Evolutionary conservation across 1,140 invertebrate genomes (phyloP).

Genomic region (Ruditapes philippinarum): DNA sequence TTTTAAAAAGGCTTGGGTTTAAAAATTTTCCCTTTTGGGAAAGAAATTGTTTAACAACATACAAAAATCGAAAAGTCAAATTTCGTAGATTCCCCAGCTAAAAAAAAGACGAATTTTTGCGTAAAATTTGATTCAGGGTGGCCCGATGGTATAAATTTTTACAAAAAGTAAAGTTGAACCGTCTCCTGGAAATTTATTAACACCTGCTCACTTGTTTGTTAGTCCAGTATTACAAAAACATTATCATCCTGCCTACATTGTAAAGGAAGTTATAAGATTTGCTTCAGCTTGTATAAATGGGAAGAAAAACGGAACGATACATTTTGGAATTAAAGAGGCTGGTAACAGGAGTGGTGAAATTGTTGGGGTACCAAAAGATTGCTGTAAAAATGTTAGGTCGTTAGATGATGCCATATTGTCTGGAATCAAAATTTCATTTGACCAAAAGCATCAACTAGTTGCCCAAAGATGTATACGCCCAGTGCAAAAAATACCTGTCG

Average conservation of each 20-base stretch:
- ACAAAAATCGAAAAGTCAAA: too few species aligned
- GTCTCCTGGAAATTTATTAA: background rate
- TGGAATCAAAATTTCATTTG: background rate
- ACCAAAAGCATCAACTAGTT: background rate
- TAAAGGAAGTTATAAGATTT: background rate
- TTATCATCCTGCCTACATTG: background rate
- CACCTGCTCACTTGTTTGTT: background rate
- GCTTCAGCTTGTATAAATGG: conserved; percentile 32
- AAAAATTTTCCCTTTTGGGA: too few species aligned
- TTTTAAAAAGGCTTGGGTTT: too few species aligned
- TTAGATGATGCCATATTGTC: background rate
- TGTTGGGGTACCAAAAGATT: background rate
- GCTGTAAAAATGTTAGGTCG: too few species aligned
- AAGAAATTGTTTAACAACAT: too few species aligned
- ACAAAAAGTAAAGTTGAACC: background rate
- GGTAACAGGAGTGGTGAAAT: background rate
- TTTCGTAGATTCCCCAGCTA: too few species aligned
- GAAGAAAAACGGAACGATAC: conserved; percentile 7
- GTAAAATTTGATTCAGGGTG: conserved; percentile 1
- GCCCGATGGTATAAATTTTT: too few species aligned
- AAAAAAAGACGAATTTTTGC: background rate
- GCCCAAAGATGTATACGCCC: conserved; percentile 27
- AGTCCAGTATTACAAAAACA: background rate
- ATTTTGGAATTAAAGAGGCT: conserved; percentile 17
- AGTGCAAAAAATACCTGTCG: conserved; percentile 1